Base-by-base conservation (phyloP, 2,113 vertebrate species). In the Oxyura jamaicensis region DNA sequence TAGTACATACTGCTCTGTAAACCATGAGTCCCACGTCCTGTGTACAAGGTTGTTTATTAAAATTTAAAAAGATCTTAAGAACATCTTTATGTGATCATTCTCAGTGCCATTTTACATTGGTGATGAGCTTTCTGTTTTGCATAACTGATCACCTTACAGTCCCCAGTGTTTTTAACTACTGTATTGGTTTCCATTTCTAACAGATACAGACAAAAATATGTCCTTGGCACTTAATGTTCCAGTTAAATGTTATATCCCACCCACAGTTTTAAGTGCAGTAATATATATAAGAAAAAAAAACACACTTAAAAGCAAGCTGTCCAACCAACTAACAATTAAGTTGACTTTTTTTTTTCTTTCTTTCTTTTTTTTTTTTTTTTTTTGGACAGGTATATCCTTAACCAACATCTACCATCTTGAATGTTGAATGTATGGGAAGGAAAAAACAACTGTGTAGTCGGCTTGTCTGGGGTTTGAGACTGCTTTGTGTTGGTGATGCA, bases 211-310 rank as follows among this genome's bases (percentile, higher is more conserved):
- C n/a, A 77, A 84, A 92, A 81, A 91, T 78, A 72, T 28, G 52
- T 73, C 26, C 23, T 73, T 73, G 58, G 78, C 53, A 55, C 42
- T 84, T 84, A 56, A 48, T 0, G 2, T 79, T 95, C 66, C 71
- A 73, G 13, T 83, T 67, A 83, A 90, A 86, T 56, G 20, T 44
- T 84, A 0, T 91, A 56, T 91, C 73, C 92, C 86, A 42, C 60
- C n/a, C 72, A 90, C 75, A 33, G 82, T 93, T 95, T 93, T 86
- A 82, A 83, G 29, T 80, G 68, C 59, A 62, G 25, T 59, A 50
- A 60, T 88, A 60, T 35, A 60, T 65, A 76, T 65, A 20, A 44
- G 79, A 62, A 84, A 69, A 46, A 31, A 11, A 6, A 22, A 14
- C 2, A 12, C 46, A 25, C 36, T 66, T 29, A 74, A 63, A 60